phyloP scores from a whole-genome alignment of 1,140 invertebrate genomes.

The Rhynchophorus ferrugineus region DNA sequence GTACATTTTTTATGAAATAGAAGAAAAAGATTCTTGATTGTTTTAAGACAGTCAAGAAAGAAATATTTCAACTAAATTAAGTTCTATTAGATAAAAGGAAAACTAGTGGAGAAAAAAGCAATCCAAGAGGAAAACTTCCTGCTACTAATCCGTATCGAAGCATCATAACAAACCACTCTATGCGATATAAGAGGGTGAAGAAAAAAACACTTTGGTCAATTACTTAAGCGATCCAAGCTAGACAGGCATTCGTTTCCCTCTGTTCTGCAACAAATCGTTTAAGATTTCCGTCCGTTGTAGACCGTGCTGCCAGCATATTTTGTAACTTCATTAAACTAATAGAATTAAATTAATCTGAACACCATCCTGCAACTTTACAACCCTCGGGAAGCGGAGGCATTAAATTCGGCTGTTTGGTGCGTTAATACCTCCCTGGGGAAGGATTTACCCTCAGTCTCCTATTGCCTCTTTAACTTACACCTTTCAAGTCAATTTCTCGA shows the following conservation, averaged over 20 bases:
- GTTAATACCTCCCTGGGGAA: slow-evolving; percentile 21
- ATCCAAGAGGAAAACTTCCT: no score
- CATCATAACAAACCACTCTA: background rate
- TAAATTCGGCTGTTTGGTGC: slow-evolving; percentile 23
- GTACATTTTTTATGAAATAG: no score
- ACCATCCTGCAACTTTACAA: slow-evolving; percentile 19
- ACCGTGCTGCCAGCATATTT: slow-evolving; percentile 14
- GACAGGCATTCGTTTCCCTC: background rate
- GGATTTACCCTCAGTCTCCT: slow-evolving; percentile 12
- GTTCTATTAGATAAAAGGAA: no score
- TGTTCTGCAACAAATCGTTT: slow-evolving; percentile 8
- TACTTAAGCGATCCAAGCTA: background rate
- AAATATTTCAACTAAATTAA: no score
- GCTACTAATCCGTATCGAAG: background rate
- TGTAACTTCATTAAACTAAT: slow-evolving; percentile 24
- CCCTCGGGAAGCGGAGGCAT: slow-evolving; percentile 12
- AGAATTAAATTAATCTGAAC: slow-evolving; percentile 26
- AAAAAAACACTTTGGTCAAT: slow-evolving; percentile 5
- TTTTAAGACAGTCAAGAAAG: no score
- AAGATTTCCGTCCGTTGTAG: slow-evolving; percentile 1
- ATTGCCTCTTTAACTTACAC: slow-evolving; percentile 16
- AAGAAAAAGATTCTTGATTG: no score
- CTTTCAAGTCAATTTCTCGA: slow-evolving; percentile 15
- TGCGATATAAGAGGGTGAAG: background rate
- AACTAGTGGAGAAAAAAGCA: no score